A percentile compares a stretch with the other conserved stretches of the same genome.
phyloP scores from a whole-genome alignment of 1,140 invertebrate species.

The Platyscapa corneri region DNA sequence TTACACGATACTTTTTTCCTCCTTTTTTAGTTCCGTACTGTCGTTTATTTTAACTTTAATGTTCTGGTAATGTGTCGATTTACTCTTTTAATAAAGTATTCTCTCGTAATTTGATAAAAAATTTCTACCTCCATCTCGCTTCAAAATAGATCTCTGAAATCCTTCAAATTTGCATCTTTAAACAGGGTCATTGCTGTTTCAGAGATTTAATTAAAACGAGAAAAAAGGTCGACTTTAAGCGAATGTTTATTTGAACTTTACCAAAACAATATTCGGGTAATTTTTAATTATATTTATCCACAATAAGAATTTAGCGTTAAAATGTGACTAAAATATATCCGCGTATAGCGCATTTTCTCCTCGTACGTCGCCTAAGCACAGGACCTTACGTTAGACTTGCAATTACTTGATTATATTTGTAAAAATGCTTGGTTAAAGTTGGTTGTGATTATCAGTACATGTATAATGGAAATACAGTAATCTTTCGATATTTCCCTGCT shows the following conservation, averaged over 20 bases:
- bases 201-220: neutral
- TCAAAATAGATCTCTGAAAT: neutral
- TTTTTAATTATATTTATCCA: neutral
- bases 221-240: neutral
- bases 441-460: neutral
- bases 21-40: too few relatives aligned
- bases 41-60: neutral
- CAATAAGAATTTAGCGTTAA: neutral
- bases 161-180: neutral
- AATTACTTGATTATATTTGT: neutral
- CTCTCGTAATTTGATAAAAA: neutral
- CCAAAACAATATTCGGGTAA: neutral
- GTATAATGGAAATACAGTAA: neutral
- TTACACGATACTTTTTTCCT: neutral
- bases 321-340: too few relatives aligned
- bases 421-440: neutral
- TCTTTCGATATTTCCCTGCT: too few relatives aligned
- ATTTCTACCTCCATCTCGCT: neutral
- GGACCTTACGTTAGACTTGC: neutral
- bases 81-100: neutral
- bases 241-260: neutral
- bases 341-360: too few relatives aligned
- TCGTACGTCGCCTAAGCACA: neutral
- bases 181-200: neutral
- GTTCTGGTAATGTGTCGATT: neutral